Evolutionary conservation across 2,797 vertebrate species (phyloP), one percentile per base, ranked within the genome.

Genomic region (Bryconaethiops microstoma): DNA sequence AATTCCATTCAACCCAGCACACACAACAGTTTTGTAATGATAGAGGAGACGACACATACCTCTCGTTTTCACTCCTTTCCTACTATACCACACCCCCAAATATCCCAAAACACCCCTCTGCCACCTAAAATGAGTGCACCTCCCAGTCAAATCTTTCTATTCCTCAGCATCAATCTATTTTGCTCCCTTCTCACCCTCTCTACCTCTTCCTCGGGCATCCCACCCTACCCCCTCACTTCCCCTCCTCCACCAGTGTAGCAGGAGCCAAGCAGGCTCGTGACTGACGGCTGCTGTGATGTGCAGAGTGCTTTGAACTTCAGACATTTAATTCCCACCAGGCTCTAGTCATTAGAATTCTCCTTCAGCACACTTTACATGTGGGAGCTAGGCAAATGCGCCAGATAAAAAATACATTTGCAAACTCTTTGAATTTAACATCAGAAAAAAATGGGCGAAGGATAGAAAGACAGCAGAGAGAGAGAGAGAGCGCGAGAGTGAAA

Each of bases 211-310:
- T 78, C 71, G 29, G 54, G 21, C 69, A 68, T 35, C 9, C 74
- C 42, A 8, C 62, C 5, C 52, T 8, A 40, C 25, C 50, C 19
- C 42, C 23, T 35, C 68, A 23, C 45, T 17, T 45, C 71, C 60
- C n/a, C 35, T 72, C 63, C 63, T 70, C 76, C 78, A n/a, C 35
- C 45, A 3, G 35, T 65, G 35, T 54, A 70, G 72, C 64, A 10
- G 57, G 71, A 76, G 77, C 74, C 40, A 82, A 76, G 55, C 63
- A 25, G 64, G 54, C 39, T 73, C 73, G 50, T 97, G 96, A 98
- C 92, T 97, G 97, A 97, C 96, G 83, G 91, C 86, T 88, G 91
- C 96, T 96, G 93, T 98, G 96, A 97, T 97, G 96, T 96, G 89
- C 91, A 88, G 93, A 93, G 89, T 72, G 91, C 93, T 94, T 98